Evolutionary conservation across 2,113 vertebrate genomes (phyloP).

Genomic region (Periophthalmus modestus): DNA sequence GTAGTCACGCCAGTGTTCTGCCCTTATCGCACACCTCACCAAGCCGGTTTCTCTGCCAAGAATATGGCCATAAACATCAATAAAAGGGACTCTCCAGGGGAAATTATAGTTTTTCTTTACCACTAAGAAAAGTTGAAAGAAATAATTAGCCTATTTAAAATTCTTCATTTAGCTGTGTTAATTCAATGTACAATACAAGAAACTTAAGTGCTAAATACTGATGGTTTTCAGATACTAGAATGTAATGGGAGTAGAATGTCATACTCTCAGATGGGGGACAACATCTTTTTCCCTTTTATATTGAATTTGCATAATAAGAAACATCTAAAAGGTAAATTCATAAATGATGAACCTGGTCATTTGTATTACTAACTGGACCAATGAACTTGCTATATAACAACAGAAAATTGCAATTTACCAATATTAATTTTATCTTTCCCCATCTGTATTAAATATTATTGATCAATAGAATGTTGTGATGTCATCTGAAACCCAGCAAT

Average conservation of each 20-base stretch:
- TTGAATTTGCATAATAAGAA: too few relatives aligned
- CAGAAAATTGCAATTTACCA: too few relatives aligned
- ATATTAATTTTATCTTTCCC: too few relatives aligned
- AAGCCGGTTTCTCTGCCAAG: slow-evolving; percentile 32
- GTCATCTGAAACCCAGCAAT: not conserved
- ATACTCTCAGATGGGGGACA: too few relatives aligned
- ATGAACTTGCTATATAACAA: too few relatives aligned
- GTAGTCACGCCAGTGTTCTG: not conserved
- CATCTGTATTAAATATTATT: too few relatives aligned
- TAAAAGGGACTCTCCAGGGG: slow-evolving; percentile 38
- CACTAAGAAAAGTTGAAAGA: not conserved
- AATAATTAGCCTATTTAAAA: not conserved
- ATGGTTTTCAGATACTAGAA: too few relatives aligned
- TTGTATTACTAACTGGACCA: too few relatives aligned
- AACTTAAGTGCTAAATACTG: not conserved
- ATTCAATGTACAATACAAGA: not conserved
- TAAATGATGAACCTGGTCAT: too few relatives aligned
- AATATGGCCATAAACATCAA: not conserved
- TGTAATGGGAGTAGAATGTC: too few relatives aligned
- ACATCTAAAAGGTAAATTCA: not conserved
- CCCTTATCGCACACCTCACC: slow-evolving; percentile 7
- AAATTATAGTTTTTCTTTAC: not conserved
- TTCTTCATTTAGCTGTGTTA: not conserved
- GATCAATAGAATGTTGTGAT: too few relatives aligned
- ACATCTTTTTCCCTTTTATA: not conserved